A percentile compares a stretch with the other conserved stretches of the same genome.
phyloP scores from a whole-genome alignment of 2,113 vertebrate species.

The Antigone vipio region DNA sequence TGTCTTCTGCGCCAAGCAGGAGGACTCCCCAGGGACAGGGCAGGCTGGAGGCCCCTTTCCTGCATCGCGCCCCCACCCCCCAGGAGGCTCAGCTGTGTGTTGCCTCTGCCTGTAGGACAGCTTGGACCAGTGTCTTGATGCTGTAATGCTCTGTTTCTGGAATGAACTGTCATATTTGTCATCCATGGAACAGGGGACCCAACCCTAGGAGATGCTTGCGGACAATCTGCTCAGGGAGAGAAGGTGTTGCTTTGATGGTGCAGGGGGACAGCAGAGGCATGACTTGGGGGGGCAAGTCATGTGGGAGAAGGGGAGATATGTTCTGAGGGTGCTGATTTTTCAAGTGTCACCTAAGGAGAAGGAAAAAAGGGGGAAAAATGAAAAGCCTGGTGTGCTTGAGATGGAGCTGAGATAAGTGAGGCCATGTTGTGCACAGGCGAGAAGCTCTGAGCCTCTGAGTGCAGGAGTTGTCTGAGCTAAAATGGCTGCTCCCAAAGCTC shows the following conservation, averaged over 20 bases:
- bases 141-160: constrained; percentile 29
- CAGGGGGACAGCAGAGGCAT: constrained; percentile 22
- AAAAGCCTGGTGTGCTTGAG: constrained; percentile 71
- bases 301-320: constrained; percentile 17
- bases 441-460: constrained; percentile 78
- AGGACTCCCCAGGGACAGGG: constrained; percentile 82
- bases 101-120: constrained; percentile 46
- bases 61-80: not conserved
- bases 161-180: constrained; percentile 2
- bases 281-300: constrained; percentile 8
- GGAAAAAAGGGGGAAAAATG: not conserved
- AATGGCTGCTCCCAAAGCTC: constrained; percentile 95
- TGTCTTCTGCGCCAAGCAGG: constrained; percentile 82
- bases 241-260: constrained; percentile 51
- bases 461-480: constrained; percentile 83
- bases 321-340: constrained; percentile 51
- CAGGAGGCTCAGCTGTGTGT: constrained; percentile 40
- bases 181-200: constrained; percentile 59
- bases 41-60: constrained; percentile 63
- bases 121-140: constrained; percentile 49
- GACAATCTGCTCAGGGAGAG: constrained; percentile 41
- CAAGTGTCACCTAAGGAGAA: constrained; percentile 77
- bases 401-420: constrained; percentile 85
- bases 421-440: constrained; percentile 91
- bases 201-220: constrained; percentile 58